These are phyloP conservation scores for Parochlus steinenii DNA, from an alignment of 2,888 invertebrate species.

Conservation along the genomic window DNA sequence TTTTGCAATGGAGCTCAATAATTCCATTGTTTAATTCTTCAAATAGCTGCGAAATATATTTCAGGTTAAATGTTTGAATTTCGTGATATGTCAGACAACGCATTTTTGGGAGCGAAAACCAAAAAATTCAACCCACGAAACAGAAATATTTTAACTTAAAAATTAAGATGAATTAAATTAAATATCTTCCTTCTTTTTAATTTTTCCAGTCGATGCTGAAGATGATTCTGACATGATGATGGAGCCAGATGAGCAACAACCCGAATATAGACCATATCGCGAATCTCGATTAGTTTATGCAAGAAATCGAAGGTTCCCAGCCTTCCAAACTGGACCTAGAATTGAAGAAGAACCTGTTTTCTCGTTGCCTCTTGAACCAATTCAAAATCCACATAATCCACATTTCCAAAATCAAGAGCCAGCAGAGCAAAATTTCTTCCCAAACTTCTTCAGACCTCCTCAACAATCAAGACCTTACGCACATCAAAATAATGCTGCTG, in stretches of 20 bases:
- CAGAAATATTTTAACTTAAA: no score
- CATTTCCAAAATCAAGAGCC: constrained; percentile 17
- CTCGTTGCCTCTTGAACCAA: background rate
- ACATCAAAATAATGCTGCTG: constrained; percentile 2
- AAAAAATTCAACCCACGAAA: no score
- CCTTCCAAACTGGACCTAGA: background rate
- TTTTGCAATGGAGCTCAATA: no score
- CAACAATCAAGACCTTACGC: constrained; percentile 34
- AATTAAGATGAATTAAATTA: no score
- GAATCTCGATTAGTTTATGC: constrained; percentile 8
- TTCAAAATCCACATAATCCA: background rate
- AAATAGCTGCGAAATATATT: no score
- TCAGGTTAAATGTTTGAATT: no score
- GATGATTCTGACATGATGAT: constrained; percentile 30
- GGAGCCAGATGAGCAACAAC: constrained; percentile 26
- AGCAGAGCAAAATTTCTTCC: constrained; percentile 53
- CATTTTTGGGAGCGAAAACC: no score
- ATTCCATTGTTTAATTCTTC: no score
- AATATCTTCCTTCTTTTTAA: no score
- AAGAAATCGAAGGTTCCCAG: background rate
- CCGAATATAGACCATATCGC: constrained; percentile 3
- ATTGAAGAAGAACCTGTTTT: background rate
- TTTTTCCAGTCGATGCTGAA: no score
- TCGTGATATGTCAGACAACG: no score
- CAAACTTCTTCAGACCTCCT: constrained; percentile 50